phyloP scores from a whole-genome alignment of 2,888 invertebrate genomes.

The Pyrrhosoma nymphula region DNA sequence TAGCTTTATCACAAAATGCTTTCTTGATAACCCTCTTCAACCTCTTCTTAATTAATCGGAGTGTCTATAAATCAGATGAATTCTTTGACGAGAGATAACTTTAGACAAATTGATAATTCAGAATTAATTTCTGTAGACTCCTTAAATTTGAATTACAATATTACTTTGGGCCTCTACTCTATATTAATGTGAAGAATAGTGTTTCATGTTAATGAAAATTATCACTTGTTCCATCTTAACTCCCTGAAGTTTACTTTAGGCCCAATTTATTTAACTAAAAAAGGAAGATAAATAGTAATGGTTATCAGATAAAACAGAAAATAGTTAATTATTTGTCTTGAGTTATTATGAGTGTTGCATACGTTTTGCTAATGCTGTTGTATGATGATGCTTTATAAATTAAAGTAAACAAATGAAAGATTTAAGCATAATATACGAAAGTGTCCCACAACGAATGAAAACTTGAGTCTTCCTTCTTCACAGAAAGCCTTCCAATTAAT shows the following conservation, averaged over 20 bases:
- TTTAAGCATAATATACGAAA: not conserved
- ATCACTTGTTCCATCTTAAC: not conserved
- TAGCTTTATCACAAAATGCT: not conserved
- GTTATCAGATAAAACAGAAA: not conserved
- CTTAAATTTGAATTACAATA: not conserved
- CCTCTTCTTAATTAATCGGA: not conserved
- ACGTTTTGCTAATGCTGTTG: not conserved
- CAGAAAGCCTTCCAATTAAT: not conserved
- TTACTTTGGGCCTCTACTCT: not conserved
- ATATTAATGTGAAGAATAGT: not conserved
- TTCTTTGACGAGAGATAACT: not conserved
- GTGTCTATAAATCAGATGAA: not conserved
- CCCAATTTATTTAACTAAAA: not conserved
- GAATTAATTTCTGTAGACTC: not conserved
- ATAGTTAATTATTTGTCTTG: not conserved
- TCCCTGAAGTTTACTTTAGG: not conserved
- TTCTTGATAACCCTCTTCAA: not conserved
- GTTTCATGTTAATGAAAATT: not conserved
- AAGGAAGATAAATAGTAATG: not conserved
- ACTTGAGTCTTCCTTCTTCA: not conserved
- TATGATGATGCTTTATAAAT: not conserved
- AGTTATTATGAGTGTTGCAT: not conserved
- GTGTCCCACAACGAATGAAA: not conserved
- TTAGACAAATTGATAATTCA: not conserved
- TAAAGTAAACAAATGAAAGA: not conserved